Evolutionary conservation across 2,888 invertebrate genomes (phyloP).

Genomic region (Rotaria socialis): DNA sequence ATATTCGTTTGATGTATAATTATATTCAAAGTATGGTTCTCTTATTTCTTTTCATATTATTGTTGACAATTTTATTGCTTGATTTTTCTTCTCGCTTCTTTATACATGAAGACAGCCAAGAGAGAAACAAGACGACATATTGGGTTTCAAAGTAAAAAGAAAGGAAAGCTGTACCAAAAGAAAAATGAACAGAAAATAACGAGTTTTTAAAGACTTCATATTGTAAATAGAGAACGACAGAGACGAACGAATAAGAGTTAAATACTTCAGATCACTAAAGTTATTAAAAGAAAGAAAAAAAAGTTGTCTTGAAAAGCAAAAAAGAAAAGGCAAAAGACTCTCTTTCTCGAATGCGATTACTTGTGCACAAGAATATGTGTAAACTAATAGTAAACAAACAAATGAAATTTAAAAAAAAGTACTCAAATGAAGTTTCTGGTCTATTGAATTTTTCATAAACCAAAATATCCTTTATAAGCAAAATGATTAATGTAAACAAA

Average conservation of each 20-base stretch:
- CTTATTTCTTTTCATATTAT: not conserved
- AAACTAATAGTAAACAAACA: not conserved
- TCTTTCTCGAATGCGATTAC: not conserved
- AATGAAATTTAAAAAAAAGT: not conserved
- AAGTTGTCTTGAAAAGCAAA: not conserved
- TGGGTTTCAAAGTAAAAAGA: not conserved
- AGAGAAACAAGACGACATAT: not conserved
- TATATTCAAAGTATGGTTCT: not conserved
- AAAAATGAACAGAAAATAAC: not conserved
- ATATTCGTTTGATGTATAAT: not conserved
- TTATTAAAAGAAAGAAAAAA: not conserved
- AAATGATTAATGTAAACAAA: not conserved
- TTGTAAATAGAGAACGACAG: not conserved
- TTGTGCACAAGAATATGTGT: not conserved
- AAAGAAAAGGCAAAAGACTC: not conserved
- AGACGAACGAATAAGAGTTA: not conserved
- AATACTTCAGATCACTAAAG: not conserved
- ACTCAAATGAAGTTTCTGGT: not conserved
- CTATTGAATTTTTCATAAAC: not conserved
- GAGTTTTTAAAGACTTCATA: not conserved
- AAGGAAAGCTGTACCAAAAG: not conserved
- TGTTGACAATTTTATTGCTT: not conserved
- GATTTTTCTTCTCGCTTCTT: not conserved
- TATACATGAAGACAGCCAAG: not conserved
- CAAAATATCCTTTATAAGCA: not conserved